Evolutionary conservation across 2,888 invertebrate species (phyloP).

Genomic region (Beris morrisii): DNA sequence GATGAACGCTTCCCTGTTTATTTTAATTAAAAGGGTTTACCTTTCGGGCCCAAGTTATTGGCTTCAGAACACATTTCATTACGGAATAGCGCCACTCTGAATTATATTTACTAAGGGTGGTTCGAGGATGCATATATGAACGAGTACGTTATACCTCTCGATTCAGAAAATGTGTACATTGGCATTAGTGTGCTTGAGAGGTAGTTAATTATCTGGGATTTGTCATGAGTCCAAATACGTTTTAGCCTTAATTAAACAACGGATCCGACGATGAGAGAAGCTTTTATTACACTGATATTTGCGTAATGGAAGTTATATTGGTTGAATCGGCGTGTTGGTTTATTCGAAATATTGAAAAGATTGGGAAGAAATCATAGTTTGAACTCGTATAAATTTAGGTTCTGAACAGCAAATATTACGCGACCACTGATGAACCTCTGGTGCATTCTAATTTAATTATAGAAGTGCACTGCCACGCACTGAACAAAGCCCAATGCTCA

Average conservation of each 20-base stretch:
- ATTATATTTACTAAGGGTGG: conserved; percentile 24
- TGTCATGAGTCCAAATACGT: conserved; percentile 34
- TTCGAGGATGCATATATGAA: neutral
- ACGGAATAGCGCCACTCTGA: conserved; percentile 25
- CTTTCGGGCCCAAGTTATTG: conserved; percentile 32
- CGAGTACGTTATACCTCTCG: neutral
- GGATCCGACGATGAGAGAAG: conserved; percentile 23
- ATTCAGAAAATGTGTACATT: conserved; percentile 26
- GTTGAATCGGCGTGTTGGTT: conserved; percentile 9
- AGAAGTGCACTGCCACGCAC: too few relatives aligned
- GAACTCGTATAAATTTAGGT: too few relatives aligned
- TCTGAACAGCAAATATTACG: too few relatives aligned
- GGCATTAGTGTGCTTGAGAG: conserved; percentile 33
- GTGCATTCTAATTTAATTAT: too few relatives aligned
- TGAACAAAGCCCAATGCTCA: too few relatives aligned
- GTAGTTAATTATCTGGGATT: conserved; percentile 34
- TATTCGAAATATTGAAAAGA: too few relatives aligned
- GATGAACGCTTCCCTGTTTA: conserved; percentile 27
- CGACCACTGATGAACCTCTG: too few relatives aligned
- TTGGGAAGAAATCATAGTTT: too few relatives aligned
- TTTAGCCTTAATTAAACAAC: conserved; percentile 33
- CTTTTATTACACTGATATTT: conserved; percentile 28
- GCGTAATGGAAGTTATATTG: conserved; percentile 14
- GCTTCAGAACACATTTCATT: conserved; percentile 34
- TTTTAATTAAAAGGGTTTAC: conserved; percentile 35